phyloP scores from a whole-genome alignment of 2,113 vertebrate genomes.

The Australoheros scitulus region DNA sequence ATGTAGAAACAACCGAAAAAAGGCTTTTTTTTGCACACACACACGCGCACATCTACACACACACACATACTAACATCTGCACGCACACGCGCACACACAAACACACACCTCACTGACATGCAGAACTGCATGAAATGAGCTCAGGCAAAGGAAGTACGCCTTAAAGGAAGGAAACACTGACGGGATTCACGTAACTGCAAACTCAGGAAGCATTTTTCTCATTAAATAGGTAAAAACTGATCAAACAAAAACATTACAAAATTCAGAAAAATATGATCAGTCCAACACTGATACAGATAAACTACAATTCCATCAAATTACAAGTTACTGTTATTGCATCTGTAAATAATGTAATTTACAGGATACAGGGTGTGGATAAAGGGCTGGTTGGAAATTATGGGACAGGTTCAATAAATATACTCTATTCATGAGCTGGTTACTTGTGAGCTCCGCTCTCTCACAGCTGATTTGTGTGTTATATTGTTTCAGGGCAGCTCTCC shows the following conservation, averaged over 20 bases:
- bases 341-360: background rate
- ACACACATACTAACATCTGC: too few species aligned
- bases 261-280: background rate
- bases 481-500: background rate
- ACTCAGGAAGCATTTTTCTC: background rate
- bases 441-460: too few species aligned
- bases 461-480: fast-evolving
- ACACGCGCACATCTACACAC: too few species aligned
- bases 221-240: background rate
- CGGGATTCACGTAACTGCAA: background rate
- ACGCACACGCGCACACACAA: constrained; percentile 1
- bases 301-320: background rate
- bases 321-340: background rate
- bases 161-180: background rate
- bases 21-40: too few species aligned
- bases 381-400: too few species aligned
- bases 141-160: background rate
- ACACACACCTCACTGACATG: background rate
- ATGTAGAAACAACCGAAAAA: too few species aligned
- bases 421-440: background rate
- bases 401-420: background rate
- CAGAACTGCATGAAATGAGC: background rate
- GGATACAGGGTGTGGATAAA: too few species aligned
- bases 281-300: background rate
- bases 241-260: background rate